phyloP scores from a whole-genome alignment of 2,888 invertebrate genomes.

The Cephus runcator region DNA sequence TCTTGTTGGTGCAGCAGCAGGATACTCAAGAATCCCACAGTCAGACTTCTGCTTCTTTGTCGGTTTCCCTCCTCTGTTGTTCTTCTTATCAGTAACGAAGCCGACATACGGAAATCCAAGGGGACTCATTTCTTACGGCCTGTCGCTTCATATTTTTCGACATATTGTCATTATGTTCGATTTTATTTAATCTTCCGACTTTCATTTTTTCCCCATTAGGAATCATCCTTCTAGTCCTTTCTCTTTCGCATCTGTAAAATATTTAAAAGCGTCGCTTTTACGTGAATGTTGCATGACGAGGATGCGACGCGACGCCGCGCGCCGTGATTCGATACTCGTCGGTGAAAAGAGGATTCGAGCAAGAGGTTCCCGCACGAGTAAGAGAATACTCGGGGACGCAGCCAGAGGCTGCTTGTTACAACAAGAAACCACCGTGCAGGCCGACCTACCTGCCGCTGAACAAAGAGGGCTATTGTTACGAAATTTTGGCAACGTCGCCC shows the following conservation, averaged over 20 bases:
- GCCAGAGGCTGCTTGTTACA: not conserved
- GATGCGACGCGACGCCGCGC: not conserved
- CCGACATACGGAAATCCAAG: too few relatives aligned
- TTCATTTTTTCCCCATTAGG: not conserved
- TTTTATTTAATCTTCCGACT: slow-evolving; percentile 1
- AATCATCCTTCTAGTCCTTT: slow-evolving; percentile 16
- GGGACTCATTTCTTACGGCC: too few relatives aligned
- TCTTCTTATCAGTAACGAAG: not conserved
- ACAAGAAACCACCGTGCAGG: not conserved
- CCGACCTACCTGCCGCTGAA: slow-evolving; percentile 36
- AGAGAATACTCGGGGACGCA: too few relatives aligned
- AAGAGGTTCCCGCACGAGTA: too few relatives aligned
- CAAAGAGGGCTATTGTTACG: slow-evolving; percentile 42
- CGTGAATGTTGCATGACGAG: not conserved
- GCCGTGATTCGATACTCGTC: too few relatives aligned
- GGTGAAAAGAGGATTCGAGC: too few relatives aligned
- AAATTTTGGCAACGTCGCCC: slow-evolving; percentile 57
- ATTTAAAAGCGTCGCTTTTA: slow-evolving; percentile 27
- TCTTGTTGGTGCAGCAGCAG: slow-evolving; percentile 29
- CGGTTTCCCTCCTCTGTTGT: slow-evolving; percentile 4
- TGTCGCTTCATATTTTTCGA: too few relatives aligned
- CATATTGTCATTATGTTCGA: slow-evolving; percentile 13
- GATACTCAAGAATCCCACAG: too few relatives aligned
- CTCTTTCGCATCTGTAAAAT: slow-evolving; percentile 20
- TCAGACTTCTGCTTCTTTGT: slow-evolving; percentile 8